These are phyloP conservation scores for Ataeniobius toweri DNA, from an alignment of 2,797 vertebrate genomes.

Conservation along the genomic window DNA sequence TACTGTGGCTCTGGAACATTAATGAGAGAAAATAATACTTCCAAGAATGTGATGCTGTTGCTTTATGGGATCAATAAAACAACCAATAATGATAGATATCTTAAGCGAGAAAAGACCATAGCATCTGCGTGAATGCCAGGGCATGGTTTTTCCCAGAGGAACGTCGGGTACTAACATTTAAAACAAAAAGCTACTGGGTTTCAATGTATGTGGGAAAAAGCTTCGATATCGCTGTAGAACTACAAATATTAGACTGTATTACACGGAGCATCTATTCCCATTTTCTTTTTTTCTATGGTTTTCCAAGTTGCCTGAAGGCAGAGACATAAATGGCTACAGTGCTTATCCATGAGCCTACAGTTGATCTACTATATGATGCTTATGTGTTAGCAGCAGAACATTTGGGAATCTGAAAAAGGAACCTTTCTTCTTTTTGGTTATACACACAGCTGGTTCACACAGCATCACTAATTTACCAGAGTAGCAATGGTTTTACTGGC, in stretches of 20 bases:
- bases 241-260: background rate
- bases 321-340: conserved; percentile 30
- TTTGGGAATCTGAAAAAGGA: background rate
- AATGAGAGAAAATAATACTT: background rate
- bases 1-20: background rate
- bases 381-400: background rate
- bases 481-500: no score
- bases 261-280: conserved; percentile 1
- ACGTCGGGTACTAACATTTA: background rate
- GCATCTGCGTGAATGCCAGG: background rate
- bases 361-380: background rate
- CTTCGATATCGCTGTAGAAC: background rate
- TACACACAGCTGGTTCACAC: no score
- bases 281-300: conserved; percentile 11
- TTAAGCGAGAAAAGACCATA: background rate
- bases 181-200: background rate
- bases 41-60: background rate
- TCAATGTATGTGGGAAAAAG: background rate
- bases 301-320: conserved; percentile 35
- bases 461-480: no score
- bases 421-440: no score
- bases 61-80: background rate
- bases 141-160: conserved; percentile 1
- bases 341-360: background rate
- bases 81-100: background rate